These are phyloP conservation scores for Manis pentadactyla DNA, from an alignment of 2,797 vertebrate species.

Conservation along the genomic window DNA sequence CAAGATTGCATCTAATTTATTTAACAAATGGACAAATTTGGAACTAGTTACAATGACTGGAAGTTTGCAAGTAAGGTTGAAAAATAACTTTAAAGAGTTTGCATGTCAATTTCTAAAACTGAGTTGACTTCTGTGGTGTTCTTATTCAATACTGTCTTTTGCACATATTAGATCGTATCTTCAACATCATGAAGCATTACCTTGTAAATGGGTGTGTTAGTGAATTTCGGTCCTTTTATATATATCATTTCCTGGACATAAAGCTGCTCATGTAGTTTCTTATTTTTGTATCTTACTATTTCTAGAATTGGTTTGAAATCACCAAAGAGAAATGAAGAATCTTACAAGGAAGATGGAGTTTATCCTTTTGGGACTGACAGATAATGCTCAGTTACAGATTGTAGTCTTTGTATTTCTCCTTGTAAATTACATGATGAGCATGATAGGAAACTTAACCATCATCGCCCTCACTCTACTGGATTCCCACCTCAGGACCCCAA, in stretches of 20 bases:
- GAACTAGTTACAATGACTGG: background rate
- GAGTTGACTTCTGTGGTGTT: background rate
- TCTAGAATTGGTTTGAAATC: background rate
- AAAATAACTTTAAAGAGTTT: background rate
- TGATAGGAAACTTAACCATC: slow-evolving; percentile 76
- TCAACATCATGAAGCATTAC: background rate
- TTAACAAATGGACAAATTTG: background rate
- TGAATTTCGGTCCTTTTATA: background rate
- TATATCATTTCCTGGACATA: background rate
- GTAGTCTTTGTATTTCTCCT: slow-evolving; percentile 68
- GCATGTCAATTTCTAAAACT: background rate
- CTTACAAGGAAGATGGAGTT: slow-evolving; percentile 73
- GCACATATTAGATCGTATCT: background rate
- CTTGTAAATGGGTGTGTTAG: background rate
- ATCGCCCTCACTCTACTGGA: slow-evolving; percentile 73
- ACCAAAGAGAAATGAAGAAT: slow-evolving; percentile 72
- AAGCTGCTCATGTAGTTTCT: background rate
- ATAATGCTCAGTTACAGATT: slow-evolving; percentile 60
- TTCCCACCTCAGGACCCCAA: slow-evolving; percentile 61
- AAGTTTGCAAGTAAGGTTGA: background rate
- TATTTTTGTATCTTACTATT: background rate
- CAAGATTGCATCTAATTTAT: background rate
- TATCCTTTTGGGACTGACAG: slow-evolving; percentile 73
- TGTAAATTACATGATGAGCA: slow-evolving; percentile 59
- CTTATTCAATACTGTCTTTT: background rate